Evolutionary conservation across 2,113 vertebrate genomes (phyloP).

Genomic region (Capra hircus): DNA sequence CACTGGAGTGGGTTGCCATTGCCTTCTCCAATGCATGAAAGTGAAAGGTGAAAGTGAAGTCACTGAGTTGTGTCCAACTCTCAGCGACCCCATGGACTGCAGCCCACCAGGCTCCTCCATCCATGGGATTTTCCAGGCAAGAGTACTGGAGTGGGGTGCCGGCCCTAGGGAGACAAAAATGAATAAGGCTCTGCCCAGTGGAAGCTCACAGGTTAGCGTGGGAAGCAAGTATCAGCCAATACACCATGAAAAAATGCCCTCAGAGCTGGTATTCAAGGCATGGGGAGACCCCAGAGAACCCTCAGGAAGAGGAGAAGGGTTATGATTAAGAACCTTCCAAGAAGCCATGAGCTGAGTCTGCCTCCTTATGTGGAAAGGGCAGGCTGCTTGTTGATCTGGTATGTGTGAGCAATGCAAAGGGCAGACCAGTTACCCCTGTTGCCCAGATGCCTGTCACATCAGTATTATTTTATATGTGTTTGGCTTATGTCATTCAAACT

Average conservation of each 20-base stretch:
- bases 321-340: not conserved
- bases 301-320: not conserved
- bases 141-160: no score
- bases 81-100: no score
- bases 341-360: not conserved
- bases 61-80: no score
- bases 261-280: not conserved
- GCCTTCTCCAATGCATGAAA: no score
- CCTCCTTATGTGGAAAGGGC: not conserved
- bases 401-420: no score
- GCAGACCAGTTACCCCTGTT: not conserved
- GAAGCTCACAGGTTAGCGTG: not conserved
- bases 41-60: no score
- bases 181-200: not conserved
- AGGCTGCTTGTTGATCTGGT: rapidly evolving
- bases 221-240: not conserved
- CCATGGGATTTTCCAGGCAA: no score
- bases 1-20: no score
- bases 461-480: not conserved
- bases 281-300: not conserved
- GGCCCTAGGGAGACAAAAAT: not conserved
- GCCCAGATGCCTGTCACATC: not conserved
- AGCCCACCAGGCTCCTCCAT: no score
- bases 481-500: not conserved
- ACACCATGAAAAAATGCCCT: rapidly evolving